A percentile compares a stretch with the other conserved stretches of the same genome.
Evolutionary conservation across 2,797 vertebrate genomes (phyloP).

Genomic region (Echiichthys vipera): DNA sequence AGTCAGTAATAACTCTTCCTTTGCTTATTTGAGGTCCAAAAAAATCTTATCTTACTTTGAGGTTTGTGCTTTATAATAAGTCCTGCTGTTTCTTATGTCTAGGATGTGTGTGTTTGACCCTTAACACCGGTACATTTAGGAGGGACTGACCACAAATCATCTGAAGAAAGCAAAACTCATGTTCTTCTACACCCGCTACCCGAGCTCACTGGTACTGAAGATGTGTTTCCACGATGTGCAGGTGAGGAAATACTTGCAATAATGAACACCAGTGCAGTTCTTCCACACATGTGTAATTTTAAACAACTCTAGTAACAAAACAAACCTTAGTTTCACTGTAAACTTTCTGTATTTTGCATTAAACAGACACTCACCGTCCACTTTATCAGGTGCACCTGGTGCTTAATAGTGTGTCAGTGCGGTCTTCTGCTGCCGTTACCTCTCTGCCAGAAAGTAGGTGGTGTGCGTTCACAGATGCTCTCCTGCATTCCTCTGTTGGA

Average conservation of each 20-base stretch:
- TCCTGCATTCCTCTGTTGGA: too few species aligned
- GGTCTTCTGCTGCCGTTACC: too few species aligned
- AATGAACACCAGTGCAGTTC: not conserved
- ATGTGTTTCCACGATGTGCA: conserved; percentile 90
- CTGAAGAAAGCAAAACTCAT: conserved; percentile 94
- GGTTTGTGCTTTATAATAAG: not conserved
- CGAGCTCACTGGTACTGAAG: conserved; percentile 90
- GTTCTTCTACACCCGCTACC: conserved; percentile 95
- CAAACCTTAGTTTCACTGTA: too few species aligned
- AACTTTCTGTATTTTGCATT: not conserved
- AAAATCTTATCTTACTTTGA: not conserved
- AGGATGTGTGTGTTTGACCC: conserved; percentile 36
- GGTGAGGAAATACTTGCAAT: conserved; percentile 77
- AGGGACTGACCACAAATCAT: conserved; percentile 88
- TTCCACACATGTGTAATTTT: not conserved
- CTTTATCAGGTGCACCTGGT: too few species aligned
- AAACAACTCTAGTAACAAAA: not conserved
- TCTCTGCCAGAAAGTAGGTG: too few species aligned
- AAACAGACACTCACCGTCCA: not conserved
- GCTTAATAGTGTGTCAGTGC: too few species aligned
- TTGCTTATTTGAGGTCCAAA: conserved; percentile 5
- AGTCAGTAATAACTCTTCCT: not conserved
- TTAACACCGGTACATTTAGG: conserved; percentile 86
- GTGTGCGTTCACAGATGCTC: too few species aligned
- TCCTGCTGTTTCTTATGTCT: not conserved